Evolutionary conservation across 2,113 vertebrate genomes (phyloP), one percentile per base, ranked within the genome.

Genomic region (Oenanthe oenanthe): DNA sequence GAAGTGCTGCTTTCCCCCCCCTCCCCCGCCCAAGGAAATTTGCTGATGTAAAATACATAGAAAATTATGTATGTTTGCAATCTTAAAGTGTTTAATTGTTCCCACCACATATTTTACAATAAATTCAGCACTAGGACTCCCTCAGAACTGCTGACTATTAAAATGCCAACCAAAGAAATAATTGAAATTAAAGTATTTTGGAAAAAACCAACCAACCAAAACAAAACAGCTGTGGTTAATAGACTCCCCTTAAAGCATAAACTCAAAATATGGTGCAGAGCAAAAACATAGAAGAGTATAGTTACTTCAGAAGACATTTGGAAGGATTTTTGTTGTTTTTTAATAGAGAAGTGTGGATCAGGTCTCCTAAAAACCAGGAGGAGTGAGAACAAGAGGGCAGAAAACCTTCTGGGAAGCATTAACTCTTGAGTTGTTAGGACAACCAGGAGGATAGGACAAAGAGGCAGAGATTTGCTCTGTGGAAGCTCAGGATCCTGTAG

Each of bases 1-100:
- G 94, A 96, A 97, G 85, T 36, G 7, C 4, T 75, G 38, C 26
- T 40, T 40, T 12, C 38, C 38, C 38, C 38, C 38, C 38, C 38
- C 38, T 10, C 38, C 38, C 38, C 38, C 38, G 10, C 38, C 5
- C 6, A 18, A 51, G 66, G 56, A 26, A 78, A 89, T 70, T 45
- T 75, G 15, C 57, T 85, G 24, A 84, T 51, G 43, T 57, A 72
- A 91, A 92, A 85, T 80, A 47, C 26, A 10, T 28, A 83, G 34
- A 51, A 87, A 95, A 86, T 73, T 1, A 82, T 13, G 11, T 15
- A 43, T 77, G 24, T 29, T 91, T 87, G 56, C 14, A 88, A 74
- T 74, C 92, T 71, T 51, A 22, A 78, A 88, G 38, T 84, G 8
- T 67, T 89, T 89, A 73, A 89, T 91, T 95, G 10, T 72, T 97